Percentiles rank a stretch among this genome's conserved stretches.
Conservation (phyloP, 2,113 vertebrate genomes). For the Oenanthe melanoleuca region DNA sequence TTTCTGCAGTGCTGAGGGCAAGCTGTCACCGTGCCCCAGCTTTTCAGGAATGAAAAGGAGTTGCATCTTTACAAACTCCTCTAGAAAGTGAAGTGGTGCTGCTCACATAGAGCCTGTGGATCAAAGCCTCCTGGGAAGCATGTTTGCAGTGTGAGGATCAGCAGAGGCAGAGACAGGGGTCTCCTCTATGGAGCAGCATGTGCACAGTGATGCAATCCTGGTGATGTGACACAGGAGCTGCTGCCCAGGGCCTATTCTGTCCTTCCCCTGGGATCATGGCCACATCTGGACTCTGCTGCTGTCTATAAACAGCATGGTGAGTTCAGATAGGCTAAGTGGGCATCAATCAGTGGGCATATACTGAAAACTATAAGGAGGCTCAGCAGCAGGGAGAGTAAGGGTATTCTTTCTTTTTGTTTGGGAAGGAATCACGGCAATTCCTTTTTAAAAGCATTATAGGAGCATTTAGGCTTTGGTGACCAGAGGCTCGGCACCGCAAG, state of each 20-base stretch:
- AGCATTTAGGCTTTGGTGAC: not conserved
- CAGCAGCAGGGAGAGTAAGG: not conserved
- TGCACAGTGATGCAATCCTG: not conserved
- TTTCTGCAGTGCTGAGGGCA: not conserved
- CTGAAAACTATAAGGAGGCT: not conserved
- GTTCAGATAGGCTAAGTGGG: not conserved
- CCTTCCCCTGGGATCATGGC: fast-evolving
- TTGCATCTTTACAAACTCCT: not conserved
- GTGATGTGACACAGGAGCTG: not conserved
- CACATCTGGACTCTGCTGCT: not conserved
- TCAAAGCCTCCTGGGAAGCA: not conserved
- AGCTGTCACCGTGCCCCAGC: not conserved
- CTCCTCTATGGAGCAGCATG: not conserved
- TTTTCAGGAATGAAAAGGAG: not conserved
- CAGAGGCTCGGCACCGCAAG: not conserved
- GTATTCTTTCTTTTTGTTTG: not conserved
- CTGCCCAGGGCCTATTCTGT: not conserved
- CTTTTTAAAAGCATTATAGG: not conserved
- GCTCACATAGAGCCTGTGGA: not conserved
- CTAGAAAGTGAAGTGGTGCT: not conserved
- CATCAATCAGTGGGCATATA: not conserved
- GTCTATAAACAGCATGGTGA: not conserved
- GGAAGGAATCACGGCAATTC: not conserved
- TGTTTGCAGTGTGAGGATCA: not conserved
- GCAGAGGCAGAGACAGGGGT: not conserved